Evolutionary conservation across 2,113 vertebrate genomes (phyloP).

Genomic region (Sorex fumeus): DNA sequence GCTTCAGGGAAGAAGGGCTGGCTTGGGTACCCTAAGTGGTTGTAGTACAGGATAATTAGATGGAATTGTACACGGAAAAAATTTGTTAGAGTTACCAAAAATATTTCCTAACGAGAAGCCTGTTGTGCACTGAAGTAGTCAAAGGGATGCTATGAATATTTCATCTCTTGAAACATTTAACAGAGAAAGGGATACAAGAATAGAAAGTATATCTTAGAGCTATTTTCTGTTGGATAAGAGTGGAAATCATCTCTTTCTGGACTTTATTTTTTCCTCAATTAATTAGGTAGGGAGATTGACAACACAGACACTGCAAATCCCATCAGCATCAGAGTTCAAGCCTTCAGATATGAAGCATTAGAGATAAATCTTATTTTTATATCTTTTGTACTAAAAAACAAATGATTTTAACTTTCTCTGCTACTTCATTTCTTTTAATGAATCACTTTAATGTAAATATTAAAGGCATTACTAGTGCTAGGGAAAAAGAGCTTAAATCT

Average conservation of each 20-base stretch:
- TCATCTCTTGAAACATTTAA: conserved; percentile 85
- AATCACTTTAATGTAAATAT: conserved; percentile 21
- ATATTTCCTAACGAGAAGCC: conserved; percentile 85
- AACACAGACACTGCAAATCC: not conserved
- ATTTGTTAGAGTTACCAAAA: conserved; percentile 84
- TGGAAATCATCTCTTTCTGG: conserved; percentile 48
- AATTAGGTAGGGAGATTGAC: not conserved
- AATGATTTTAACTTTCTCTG: conserved; percentile 33
- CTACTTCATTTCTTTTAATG: conserved; percentile 37
- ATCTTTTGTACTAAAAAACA: not conserved
- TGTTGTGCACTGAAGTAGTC: conserved; percentile 84
- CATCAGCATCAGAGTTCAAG: not conserved
- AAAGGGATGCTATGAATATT: conserved; percentile 83
- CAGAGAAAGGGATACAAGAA: conserved; percentile 82
- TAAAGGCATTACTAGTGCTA: conserved; percentile 28
- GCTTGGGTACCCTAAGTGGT: conserved; percentile 80
- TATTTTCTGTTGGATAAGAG: conserved; percentile 65
- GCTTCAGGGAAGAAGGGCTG: conserved; percentile 71
- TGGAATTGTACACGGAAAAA: conserved; percentile 81
- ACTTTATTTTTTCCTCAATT: conserved; percentile 65
- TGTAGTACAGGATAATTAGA: conserved; percentile 83
- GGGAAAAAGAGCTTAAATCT: conserved; percentile 23
- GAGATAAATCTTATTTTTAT: conserved; percentile 7
- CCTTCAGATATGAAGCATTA: not conserved
- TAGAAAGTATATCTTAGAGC: conserved; percentile 79